Base-by-base conservation (phyloP, 2,797 vertebrate species). In the Odontamblyopus rebecca region DNA sequence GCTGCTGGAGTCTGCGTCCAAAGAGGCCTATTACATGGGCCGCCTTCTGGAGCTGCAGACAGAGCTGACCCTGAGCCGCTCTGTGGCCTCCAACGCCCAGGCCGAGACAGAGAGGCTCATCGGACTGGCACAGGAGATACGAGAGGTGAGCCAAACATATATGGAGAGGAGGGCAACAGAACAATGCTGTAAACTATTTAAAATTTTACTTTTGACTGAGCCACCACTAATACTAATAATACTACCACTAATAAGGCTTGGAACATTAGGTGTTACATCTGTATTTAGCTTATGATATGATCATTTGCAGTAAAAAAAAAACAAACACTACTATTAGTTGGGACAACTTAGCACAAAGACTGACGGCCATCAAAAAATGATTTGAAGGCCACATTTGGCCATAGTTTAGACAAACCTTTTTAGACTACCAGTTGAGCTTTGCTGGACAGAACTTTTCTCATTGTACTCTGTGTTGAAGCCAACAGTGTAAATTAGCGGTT, bases 1-100 rank as follows among this genome's bases (percentile, higher is more conserved):
- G 29, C 95, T 99, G 61, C 96, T 96, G 90, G 98, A 99, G 84
- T 99, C 97, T 0, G 97, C 98, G 0, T 97, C 95, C 0, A 98
- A 98, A 87, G 98, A 99, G 88, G 96, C 96, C 23, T 98, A 97
- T 86, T 99, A 98, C 85, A 89, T 95, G 6, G 92, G 93, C 68
- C 96, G 97, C 27, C 94, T 98, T 72, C 57, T 97, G 93, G 97
- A 96, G 87, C 94, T 98, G 91, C 96, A 99, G 93, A 94, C 94
- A 0, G 97, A 99, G 74, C 88, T 97, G 79, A 96, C 94, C 6
- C 91, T 96, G 41, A 96, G 94, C 89, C 95, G 93, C 1, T 93
- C 95, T 0, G 93, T 95, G 79, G 93, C 96, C 41, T 96, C 94
- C 75, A 98, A 97, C 0, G 69, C 96, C 16, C 96, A 97, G 86